phyloP scores from a whole-genome alignment of 2,888 invertebrate genomes.

The Cerastis rubricosa region DNA sequence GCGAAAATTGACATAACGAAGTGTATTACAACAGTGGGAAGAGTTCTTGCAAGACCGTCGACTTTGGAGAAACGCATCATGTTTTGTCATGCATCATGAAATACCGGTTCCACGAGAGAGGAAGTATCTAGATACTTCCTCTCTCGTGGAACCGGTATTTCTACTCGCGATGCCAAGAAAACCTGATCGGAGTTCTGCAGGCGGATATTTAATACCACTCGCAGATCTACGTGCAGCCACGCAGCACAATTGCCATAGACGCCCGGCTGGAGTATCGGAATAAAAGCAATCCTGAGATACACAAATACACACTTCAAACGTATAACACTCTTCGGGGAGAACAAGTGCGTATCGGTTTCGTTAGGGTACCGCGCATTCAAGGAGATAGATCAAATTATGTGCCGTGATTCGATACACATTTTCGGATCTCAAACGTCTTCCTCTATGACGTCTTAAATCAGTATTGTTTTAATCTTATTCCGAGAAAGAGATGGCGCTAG shows the following conservation, averaged over 20 bases:
- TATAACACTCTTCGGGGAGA: too few relatives aligned
- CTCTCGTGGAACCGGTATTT: too few relatives aligned
- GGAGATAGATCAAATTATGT: too few relatives aligned
- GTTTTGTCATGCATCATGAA: conserved; percentile 86
- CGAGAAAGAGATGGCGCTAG: too few relatives aligned
- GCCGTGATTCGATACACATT: too few relatives aligned
- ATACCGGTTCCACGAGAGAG: conserved; percentile 96
- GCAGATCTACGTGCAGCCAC: conserved; percentile 91
- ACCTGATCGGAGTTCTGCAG: conserved; percentile 97
- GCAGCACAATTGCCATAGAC: conserved; percentile 94
- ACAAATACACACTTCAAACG: too few relatives aligned
- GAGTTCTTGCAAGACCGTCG: conserved; percentile 90
- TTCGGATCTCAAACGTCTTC: too few relatives aligned
- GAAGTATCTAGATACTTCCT: conserved; percentile 93
- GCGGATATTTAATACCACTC: conserved; percentile 95
- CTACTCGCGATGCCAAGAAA: conserved; percentile 99
- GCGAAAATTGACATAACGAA: conserved; percentile 92
- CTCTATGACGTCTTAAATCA: too few relatives aligned
- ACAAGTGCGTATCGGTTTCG: too few relatives aligned
- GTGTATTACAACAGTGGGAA: conserved; percentile 95
- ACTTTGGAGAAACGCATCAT: conserved; percentile 83
- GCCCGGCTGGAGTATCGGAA: conserved; percentile 96
- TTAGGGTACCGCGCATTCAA: too few relatives aligned
- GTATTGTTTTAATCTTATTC: too few relatives aligned
- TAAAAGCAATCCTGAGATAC: conserved; percentile 92